A percentile compares a stretch with the other conserved stretches of the same genome.
These are phyloP conservation scores for Odobenus rosmarus DNA, from an alignment of 2,113 vertebrate genomes.

Conservation along the genomic window DNA sequence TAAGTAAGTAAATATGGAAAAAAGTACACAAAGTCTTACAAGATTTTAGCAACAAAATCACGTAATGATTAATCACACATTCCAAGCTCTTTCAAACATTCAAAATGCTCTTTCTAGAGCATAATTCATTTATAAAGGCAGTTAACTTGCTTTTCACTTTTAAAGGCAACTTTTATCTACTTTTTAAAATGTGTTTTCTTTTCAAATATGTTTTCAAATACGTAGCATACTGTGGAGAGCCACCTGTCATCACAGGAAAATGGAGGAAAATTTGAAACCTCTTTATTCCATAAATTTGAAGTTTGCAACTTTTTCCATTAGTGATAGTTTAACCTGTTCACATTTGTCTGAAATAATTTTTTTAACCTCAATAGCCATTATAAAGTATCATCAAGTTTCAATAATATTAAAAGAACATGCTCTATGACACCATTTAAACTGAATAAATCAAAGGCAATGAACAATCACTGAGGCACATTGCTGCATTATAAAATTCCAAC, in stretches of 20 bases:
- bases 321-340: not conserved
- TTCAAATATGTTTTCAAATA: not conserved
- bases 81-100: not conserved
- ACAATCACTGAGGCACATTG: not conserved
- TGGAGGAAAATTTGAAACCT: not conserved
- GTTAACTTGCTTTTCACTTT: not conserved
- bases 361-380: not conserved
- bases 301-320: not conserved
- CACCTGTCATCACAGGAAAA: conserved; percentile 1
- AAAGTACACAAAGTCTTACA: not conserved
- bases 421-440: not conserved
- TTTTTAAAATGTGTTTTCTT: not conserved
- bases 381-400: not conserved
- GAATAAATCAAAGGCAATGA: not conserved
- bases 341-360: not conserved
- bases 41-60: conserved; percentile 1
- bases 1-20: not conserved
- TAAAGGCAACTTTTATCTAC: not conserved
- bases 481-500: not conserved
- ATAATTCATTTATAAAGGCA: not conserved
- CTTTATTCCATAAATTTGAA: not conserved
- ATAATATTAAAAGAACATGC: not conserved
- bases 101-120: not conserved
- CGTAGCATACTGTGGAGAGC: not conserved
- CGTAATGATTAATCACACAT: not conserved